These are phyloP conservation scores for Mustela lutreola DNA, from an alignment of 2,113 vertebrate species.

Conservation along the genomic window DNA sequence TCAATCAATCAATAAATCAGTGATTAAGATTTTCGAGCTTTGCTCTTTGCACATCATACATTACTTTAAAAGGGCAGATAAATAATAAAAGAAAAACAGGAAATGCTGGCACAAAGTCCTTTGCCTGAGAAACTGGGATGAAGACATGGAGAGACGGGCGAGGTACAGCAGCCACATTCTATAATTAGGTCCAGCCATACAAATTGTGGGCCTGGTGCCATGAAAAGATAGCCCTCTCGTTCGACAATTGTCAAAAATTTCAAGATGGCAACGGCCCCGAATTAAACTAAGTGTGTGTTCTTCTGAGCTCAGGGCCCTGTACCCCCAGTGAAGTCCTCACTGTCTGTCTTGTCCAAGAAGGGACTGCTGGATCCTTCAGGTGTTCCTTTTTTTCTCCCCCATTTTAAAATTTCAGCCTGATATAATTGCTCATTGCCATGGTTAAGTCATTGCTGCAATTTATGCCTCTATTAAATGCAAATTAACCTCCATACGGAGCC, in stretches of 20 bases:
- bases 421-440: neutral
- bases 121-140: neutral
- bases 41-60: rapidly evolving
- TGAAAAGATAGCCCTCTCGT: rapidly evolving
- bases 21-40: neutral
- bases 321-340: rapidly evolving
- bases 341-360: neutral
- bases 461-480: constrained; percentile 26
- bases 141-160: neutral
- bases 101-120: neutral
- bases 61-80: neutral
- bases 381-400: neutral
- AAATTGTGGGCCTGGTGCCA: rapidly evolving
- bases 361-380: neutral
- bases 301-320: neutral
- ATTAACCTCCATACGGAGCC: neutral
- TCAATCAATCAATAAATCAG: too few species aligned
- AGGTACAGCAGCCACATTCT: neutral
- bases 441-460: neutral
- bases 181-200: rapidly evolving
- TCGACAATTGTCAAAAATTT: neutral
- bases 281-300: neutral
- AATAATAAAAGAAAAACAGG: neutral
- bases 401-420: constrained; percentile 12
- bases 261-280: rapidly evolving